Evolutionary conservation across 2,888 invertebrate genomes (phyloP), one percentile per base, ranked within the genome.

Genomic region (Rhaphigaster nebulosa): DNA sequence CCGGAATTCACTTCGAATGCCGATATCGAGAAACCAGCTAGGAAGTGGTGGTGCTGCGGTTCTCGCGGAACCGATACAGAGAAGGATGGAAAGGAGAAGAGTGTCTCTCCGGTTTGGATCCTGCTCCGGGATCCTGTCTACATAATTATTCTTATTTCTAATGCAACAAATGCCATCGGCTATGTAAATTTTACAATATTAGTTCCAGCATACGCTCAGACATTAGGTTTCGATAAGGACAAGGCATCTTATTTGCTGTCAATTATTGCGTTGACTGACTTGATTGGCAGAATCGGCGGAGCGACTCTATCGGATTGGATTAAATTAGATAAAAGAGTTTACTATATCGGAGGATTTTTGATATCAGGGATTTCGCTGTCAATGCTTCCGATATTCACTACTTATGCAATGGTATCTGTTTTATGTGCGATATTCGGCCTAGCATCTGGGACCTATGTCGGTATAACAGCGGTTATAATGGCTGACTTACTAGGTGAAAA

Each of bases 151-250:
- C 93, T 98, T 38, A 96, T 97, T 93, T 97, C 97, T 0, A 97
- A 97, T 93, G 97, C 97, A 87, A 97, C 97, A 0, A 97, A 96
- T 92, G 98, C 97, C 0, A 97, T 98, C 89, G 97, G 97, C 91
- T 97, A 97, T 93, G 97, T 97, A 0, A 98, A 98, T 93, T 97
- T 98, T 92, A 96, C 97, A 2, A 97, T 98, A 89, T 93, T 97
- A 34, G 95, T 98, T 38, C 97, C 98, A 12, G 95, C 96, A 0
- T 97, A 97, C 93, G 97, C 97, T 0, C 93, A 95, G 13, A 95
- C 95, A 50, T 94, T 97, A 89, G 95, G 95, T 0, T 97, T 96
- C 93, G 96, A 96, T 93, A 97, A 97, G 93, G 95, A 95, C 0
- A 94, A 95, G 90, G 96, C 96, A 0, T 97, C 97, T 13, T 95